Evolutionary conservation across 2,888 invertebrate genomes (phyloP), one percentile per base, ranked within the genome.

Genomic region (Lasioglossum pauxillum): DNA sequence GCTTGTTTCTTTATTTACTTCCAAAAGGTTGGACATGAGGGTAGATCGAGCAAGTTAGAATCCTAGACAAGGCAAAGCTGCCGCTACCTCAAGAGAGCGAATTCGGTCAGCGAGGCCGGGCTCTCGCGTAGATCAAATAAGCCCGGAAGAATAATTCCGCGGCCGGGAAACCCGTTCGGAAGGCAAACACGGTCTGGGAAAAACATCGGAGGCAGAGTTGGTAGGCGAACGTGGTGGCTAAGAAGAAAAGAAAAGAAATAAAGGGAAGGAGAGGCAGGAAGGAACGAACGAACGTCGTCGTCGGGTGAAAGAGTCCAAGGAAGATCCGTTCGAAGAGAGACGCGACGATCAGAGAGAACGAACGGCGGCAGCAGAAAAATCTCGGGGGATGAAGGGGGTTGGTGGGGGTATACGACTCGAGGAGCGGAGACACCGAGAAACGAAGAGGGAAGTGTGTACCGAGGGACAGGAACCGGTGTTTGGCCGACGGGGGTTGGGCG

Each of bases 401-500:
- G 80, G 60, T 19, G 49, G 49, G 41, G 64, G 53, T 57, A 57
- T 57, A 78, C 35, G 71, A 72, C 44, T 53, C 72, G 73, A 60
- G 80, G 53, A 81, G 85, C 73, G 35, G 83, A 86, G 86, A 87
- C 80, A 84, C 64, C 84, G 85, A 87, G 82, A 81, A 83, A 85
- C 79, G 75, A 80, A 87, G 88, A 87, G 82, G 73, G 88, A 83
- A 82, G 81, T 86, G 86, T 88, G 84, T 88, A 84, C 87, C 88
- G 89, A 90, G 91, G 92, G 91, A 91, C 89, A 91, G 90, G 87
- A 91, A 88, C 86, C 88, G 87, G 89, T 86, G 90, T 90, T 91
- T 89, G 91, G 90, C 83, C 89, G 89, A 89, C 85, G 91, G 91
- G 93, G 93, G 92, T 92, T 93, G 93, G 92, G 92, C 92, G 92